Evolutionary conservation across 2,888 invertebrate genomes (phyloP).

Genomic region (Malachius bipustulatus): DNA sequence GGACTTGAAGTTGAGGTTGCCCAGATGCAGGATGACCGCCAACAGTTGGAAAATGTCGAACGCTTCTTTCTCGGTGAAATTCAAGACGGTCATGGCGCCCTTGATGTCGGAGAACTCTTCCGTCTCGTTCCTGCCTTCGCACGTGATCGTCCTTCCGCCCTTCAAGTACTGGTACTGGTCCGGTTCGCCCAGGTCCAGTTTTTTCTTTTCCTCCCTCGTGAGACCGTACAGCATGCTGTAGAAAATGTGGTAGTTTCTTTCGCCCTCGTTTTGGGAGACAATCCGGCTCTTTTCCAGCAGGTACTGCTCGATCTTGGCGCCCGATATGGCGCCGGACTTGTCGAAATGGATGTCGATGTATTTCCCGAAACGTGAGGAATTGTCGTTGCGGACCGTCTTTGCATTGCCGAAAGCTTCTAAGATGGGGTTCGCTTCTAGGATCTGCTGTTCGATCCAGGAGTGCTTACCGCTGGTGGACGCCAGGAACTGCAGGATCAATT

Average conservation of each 20-base stretch:
- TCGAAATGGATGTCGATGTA: slow-evolving; percentile 55
- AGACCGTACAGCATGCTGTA: slow-evolving; percentile 83
- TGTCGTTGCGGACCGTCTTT: slow-evolving; percentile 90
- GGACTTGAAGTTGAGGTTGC: slow-evolving; percentile 77
- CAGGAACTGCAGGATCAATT: slow-evolving; percentile 83
- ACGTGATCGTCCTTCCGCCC: slow-evolving; percentile 62
- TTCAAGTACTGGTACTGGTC: slow-evolving; percentile 78
- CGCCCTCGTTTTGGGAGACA: slow-evolving; percentile 77
- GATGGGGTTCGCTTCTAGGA: slow-evolving; percentile 92
- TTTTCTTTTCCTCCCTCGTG: slow-evolving; percentile 63
- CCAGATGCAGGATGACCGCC: slow-evolving; percentile 80
- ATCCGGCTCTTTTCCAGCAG: slow-evolving; percentile 88
- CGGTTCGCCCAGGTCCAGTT: slow-evolving; percentile 61
- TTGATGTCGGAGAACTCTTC: slow-evolving; percentile 79
- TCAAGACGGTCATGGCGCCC: slow-evolving; percentile 86
- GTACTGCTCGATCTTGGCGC: slow-evolving; percentile 91
- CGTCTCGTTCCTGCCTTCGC: slow-evolving; percentile 74
- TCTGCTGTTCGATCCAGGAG: slow-evolving; percentile 96
- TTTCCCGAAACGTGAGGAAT: slow-evolving; percentile 92
- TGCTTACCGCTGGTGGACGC: slow-evolving; percentile 91
- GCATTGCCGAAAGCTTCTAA: slow-evolving; percentile 97
- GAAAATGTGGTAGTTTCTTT: slow-evolving; percentile 93
- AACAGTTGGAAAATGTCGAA: slow-evolving; percentile 76
- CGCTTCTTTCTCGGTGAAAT: slow-evolving; percentile 73
- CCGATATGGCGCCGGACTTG: slow-evolving; percentile 73